phyloP scores from a whole-genome alignment of 2,797 vertebrate genomes.

The Masticophis lateralis region DNA sequence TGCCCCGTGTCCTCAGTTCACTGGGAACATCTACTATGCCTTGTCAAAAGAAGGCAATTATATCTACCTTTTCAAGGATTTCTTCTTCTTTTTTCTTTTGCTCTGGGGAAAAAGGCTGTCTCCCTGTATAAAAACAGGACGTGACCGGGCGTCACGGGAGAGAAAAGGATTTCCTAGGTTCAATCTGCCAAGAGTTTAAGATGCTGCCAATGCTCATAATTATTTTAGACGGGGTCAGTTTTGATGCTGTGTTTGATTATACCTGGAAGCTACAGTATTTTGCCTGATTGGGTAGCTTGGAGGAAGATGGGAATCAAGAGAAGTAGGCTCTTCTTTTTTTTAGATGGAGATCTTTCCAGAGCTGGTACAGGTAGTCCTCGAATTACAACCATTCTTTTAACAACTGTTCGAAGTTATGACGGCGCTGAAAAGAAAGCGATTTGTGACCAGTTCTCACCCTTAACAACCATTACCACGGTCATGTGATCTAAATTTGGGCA shows the following conservation, averaged over 20 bases:
- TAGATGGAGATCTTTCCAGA: not conserved
- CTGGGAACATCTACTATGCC: not conserved
- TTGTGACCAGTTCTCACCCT: not conserved
- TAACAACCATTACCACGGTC: not conserved
- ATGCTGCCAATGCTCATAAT: constrained; percentile 46
- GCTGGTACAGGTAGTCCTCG: not conserved
- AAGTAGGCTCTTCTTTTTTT: not conserved
- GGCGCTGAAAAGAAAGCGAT: not conserved
- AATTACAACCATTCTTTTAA: not conserved
- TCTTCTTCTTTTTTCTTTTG: constrained; percentile 39
- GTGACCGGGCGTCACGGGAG: not conserved
- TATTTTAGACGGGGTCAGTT: not conserved
- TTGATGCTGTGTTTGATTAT: not conserved
- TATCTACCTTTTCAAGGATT: not conserved
- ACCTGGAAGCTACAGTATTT: not conserved
- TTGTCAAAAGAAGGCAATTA: constrained; percentile 42
- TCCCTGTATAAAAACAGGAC: constrained; percentile 29
- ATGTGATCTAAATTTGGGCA: not conserved
- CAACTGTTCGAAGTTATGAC: not conserved
- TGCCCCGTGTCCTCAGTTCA: not conserved
- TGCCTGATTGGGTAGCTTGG: not conserved
- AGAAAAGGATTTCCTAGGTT: not conserved
- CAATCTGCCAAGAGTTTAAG: not conserved
- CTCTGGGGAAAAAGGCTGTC: constrained; percentile 66
- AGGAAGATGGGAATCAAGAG: not conserved